These are phyloP conservation scores for Triops cancriformis DNA, from an alignment of 1,140 invertebrate genomes.

Conservation along the genomic window DNA sequence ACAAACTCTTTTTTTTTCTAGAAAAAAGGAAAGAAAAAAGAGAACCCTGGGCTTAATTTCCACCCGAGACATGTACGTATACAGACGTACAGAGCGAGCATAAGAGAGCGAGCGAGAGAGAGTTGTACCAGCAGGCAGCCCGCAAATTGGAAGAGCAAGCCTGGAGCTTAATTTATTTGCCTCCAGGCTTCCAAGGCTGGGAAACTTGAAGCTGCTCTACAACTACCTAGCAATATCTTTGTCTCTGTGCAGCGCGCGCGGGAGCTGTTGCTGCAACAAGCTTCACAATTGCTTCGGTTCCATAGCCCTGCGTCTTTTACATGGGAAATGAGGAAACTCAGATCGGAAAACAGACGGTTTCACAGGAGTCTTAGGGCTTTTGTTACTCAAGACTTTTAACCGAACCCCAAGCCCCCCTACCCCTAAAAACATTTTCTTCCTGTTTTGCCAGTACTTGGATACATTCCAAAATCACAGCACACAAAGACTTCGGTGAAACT, in stretches of 20 bases:
- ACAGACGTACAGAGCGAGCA: background rate
- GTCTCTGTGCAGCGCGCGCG: background rate
- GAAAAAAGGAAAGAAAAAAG: too few relatives aligned
- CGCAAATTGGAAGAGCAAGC: background rate
- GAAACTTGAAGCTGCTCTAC: background rate
- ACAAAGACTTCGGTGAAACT: too few relatives aligned
- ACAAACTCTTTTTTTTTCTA: background rate
- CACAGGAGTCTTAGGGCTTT: background rate
- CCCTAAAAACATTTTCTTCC: background rate
- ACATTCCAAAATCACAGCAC: too few relatives aligned
- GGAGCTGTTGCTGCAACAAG: background rate
- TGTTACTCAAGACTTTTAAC: background rate
- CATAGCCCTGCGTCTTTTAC: background rate
- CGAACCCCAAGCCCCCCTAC: background rate
- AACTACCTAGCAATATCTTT: background rate
- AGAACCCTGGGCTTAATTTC: too few relatives aligned
- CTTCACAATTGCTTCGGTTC: background rate
- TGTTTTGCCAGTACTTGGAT: background rate
- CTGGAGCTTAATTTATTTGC: conserved; percentile 14
- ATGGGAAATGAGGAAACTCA: background rate
- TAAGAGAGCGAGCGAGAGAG: background rate
- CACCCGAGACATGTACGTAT: background rate
- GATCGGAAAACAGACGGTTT: background rate
- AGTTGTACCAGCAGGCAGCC: conserved; percentile 6
- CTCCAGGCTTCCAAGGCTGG: conserved; percentile 11